A percentile compares a stretch with the other conserved stretches of the same genome.
phyloP scores from a whole-genome alignment of 2,888 invertebrate genomes.

The Eulithis testata region DNA sequence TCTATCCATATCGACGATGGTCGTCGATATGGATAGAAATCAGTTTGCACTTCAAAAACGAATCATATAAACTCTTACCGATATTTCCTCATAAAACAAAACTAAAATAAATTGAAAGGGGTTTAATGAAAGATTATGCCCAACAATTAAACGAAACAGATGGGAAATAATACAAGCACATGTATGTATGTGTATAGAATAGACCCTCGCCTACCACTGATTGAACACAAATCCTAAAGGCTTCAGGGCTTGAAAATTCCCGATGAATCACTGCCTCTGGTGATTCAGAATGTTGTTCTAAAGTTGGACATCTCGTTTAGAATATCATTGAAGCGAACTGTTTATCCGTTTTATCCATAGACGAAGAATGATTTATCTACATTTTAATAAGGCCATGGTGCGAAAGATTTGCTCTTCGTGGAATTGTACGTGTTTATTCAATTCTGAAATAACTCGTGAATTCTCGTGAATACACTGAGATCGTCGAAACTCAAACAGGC shows the following conservation, averaged over 20 bases:
- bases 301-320: constrained; percentile 20
- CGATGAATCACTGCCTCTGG: constrained; percentile 15
- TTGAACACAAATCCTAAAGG: constrained; percentile 3
- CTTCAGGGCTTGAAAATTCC: constrained; percentile 1
- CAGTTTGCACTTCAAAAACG: no score
- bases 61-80: no score
- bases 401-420: constrained; percentile 15
- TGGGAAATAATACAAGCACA: neutral
- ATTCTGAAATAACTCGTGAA: constrained; percentile 11
- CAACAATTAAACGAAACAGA: neutral
- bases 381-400: constrained; percentile 18
- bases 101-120: neutral
- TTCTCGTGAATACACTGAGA: neutral
- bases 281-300: constrained; percentile 7
- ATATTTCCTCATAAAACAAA: neutral
- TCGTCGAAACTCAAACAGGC: no score
- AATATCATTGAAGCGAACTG: constrained; percentile 6
- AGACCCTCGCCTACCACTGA: neutral
- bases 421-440: constrained; percentile 18
- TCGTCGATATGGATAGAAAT: no score
- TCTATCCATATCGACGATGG: neutral
- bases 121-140: neutral
- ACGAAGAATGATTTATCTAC: constrained; percentile 2
- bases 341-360: constrained; percentile 9
- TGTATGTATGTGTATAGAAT: neutral